Conservation (phyloP, 1,140 invertebrate species). For the Musca vetustissima region DNA sequence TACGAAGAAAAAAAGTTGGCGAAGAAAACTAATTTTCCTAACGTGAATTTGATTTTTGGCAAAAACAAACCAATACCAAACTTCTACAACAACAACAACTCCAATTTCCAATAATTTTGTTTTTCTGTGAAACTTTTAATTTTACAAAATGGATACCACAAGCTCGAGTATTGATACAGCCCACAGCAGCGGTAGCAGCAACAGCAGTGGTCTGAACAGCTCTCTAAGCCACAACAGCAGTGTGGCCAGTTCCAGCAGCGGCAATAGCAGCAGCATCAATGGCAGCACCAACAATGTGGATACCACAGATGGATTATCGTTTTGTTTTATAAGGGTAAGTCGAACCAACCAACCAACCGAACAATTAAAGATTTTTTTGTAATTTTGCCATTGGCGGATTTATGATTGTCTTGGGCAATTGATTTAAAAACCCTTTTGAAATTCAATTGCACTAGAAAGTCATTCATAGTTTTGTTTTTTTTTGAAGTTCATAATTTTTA, state of each 20-base stretch:
- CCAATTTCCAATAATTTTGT: too few species aligned
- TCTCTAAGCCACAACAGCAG: neutral
- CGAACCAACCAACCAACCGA: neutral
- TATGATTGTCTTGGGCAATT: neutral
- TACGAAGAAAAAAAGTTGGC: too few species aligned
- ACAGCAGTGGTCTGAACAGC: neutral
- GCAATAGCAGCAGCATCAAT: neutral
- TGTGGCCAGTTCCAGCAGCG: neutral
- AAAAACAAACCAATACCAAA: too few species aligned
- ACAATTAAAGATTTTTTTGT: neutral
- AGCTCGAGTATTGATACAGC: constrained; percentile 19
- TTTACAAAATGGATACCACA: constrained; percentile 22
- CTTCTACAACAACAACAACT: too few species aligned
- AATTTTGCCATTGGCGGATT: neutral
- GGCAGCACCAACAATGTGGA: neutral
- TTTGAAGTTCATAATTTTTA: too few species aligned
- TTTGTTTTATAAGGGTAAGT: constrained; percentile 27
- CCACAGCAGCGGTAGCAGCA: constrained; percentile 12
- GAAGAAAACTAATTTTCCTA: too few species aligned
- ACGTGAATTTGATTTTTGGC: too few species aligned
- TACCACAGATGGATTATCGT: constrained; percentile 17
- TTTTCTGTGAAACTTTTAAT: too few species aligned
- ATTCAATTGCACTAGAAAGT: neutral
- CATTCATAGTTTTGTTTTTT: too few species aligned
- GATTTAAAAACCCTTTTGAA: neutral